phyloP scores from a whole-genome alignment of 2,113 vertebrate species.

The Pholis gunnellus region DNA sequence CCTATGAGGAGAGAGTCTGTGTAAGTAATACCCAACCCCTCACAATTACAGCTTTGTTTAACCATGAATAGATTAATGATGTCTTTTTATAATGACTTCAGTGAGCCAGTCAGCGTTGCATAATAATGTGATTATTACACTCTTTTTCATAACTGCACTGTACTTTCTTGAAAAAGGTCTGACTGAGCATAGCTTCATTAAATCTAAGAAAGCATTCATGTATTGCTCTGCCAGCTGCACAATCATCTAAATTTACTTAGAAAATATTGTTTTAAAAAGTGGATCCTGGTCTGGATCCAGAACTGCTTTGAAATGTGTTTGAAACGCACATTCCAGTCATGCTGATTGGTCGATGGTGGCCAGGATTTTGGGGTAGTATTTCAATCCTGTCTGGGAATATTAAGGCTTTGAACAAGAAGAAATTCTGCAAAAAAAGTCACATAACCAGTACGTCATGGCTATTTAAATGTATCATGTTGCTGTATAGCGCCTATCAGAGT shows the following conservation, averaged over 20 bases:
- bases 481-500: not conserved
- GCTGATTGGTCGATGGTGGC: not conserved
- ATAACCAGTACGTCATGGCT: not conserved
- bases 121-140: not conserved
- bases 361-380: not conserved
- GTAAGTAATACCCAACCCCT: constrained; percentile 81
- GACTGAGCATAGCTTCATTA: not conserved
- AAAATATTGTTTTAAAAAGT: not conserved
- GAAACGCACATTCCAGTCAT: not conserved
- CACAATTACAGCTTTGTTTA: constrained; percentile 16
- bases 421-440: not conserved
- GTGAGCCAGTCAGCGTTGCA: not conserved
- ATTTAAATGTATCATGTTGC: not conserved
- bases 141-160: not conserved
- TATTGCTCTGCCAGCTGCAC: not conserved
- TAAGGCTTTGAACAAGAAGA: not conserved
- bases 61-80: not conserved
- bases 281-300: not conserved
- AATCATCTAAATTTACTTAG: not conserved
- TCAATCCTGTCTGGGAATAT: not conserved
- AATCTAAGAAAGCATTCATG: not conserved
- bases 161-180: not conserved
- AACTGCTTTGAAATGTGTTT: not conserved
- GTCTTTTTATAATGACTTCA: not conserved
- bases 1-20: constrained; percentile 88